Percentiles rank a stretch among this genome's conserved stretches.
Conservation (phyloP, 2,113 vertebrate genomes). For the Grammomys dolichurus region DNA sequence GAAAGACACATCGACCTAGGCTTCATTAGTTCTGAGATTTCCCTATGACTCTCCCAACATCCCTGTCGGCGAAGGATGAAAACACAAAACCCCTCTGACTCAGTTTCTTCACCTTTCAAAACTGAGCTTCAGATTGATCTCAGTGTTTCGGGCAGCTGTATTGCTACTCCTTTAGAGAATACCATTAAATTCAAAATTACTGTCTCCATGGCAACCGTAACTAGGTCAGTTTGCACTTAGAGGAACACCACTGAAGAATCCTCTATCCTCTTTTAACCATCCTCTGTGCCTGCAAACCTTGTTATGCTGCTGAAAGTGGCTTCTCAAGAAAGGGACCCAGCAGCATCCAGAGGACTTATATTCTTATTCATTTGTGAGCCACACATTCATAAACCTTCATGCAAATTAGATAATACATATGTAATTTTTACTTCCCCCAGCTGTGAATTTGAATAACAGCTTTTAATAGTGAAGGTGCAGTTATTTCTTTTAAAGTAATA, state of each 20-base stretch:
- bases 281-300: constrained; percentile 54
- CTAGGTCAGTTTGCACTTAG: constrained; percentile 78
- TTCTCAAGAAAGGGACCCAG: neutral
- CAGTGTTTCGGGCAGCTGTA: neutral
- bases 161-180: constrained; percentile 56
- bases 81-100: neutral
- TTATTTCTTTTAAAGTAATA: constrained; percentile 37
- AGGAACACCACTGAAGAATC: constrained; percentile 67
- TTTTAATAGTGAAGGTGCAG: constrained; percentile 34
- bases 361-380: neutral
- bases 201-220: constrained; percentile 79
- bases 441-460: neutral
- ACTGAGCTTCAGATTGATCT: constrained; percentile 47
- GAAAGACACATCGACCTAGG: constrained; percentile 5
- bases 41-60: neutral
- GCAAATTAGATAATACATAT: neutral
- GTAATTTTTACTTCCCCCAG: neutral
- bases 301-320: constrained; percentile 22
- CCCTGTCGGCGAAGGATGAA: neutral
- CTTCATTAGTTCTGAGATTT: constrained; percentile 43
- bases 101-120: constrained; percentile 63
- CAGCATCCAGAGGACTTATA: neutral
- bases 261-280: neutral
- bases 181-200: constrained; percentile 77
- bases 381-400: neutral